phyloP scores from a whole-genome alignment of 2,888 invertebrate species.

The Sphaerophoria rueppellii region DNA sequence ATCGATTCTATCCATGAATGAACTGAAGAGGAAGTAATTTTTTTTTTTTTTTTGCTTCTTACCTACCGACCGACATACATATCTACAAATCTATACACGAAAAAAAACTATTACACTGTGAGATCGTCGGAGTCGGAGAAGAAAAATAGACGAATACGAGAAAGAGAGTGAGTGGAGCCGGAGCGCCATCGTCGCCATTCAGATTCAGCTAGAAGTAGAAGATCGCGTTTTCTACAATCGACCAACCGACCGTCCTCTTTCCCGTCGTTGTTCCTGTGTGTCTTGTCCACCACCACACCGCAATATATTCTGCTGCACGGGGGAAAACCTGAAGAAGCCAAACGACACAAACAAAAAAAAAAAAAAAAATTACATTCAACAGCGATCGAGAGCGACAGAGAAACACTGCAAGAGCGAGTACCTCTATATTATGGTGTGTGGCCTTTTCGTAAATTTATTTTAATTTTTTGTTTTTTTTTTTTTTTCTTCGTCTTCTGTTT shows the following conservation, averaged over 20 bases:
- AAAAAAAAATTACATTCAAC: too few relatives aligned
- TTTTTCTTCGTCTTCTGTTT: constrained; percentile 23
- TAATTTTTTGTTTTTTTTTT: constrained; percentile 26
- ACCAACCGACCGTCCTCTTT: constrained; percentile 27
- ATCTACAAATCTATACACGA: constrained; percentile 16
- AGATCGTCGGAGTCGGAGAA: constrained; percentile 13
- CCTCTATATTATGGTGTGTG: constrained; percentile 68
- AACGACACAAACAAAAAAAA: not conserved
- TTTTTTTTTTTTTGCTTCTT: constrained; percentile 71
- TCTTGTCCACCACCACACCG: not conserved
- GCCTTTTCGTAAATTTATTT: constrained; percentile 61
- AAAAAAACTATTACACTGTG: not conserved
- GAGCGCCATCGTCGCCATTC: constrained; percentile 18
- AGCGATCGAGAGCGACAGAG: constrained; percentile 52
- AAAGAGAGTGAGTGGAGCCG: constrained; percentile 49
- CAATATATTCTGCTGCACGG: too few relatives aligned
- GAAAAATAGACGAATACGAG: constrained; percentile 11
- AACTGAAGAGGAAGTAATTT: constrained; percentile 73
- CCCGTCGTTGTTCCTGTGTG: constrained; percentile 2
- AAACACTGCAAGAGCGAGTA: constrained; percentile 44
- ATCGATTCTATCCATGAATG: constrained; percentile 74
- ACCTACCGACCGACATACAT: constrained; percentile 57
- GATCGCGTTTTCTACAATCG: constrained; percentile 18
- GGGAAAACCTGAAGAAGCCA: constrained; percentile 25
- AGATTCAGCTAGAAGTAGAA: constrained; percentile 41